These are phyloP conservation scores for Bubo bubo DNA, from an alignment of 2,113 vertebrate genomes.

Conservation along the genomic window DNA sequence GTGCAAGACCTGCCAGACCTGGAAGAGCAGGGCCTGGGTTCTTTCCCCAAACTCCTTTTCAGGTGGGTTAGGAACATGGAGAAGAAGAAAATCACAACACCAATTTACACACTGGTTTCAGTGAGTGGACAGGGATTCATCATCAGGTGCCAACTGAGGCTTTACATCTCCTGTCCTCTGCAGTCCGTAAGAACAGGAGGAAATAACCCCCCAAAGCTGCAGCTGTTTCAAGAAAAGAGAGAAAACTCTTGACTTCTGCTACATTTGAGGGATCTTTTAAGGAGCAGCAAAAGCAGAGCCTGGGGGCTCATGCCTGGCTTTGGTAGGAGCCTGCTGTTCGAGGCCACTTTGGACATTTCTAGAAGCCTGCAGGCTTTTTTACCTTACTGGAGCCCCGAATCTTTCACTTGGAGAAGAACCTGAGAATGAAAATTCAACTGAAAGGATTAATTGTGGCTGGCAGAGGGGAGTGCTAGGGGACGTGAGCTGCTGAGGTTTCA, in stretches of 20 bases:
- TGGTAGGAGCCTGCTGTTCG: not conserved
- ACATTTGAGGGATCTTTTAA: not conserved
- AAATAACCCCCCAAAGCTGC: not conserved
- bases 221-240: not conserved
- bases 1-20: not conserved
- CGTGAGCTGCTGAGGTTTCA: not conserved
- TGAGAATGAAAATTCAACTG: not conserved
- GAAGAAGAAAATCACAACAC: not conserved
- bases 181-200: not conserved
- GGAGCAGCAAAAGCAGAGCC: not conserved
- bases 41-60: not conserved
- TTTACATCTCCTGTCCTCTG: not conserved
- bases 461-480: not conserved
- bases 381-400: not conserved
- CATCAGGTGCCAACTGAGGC: rapidly evolving
- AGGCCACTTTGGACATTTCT: not conserved
- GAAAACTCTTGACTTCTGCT: not conserved
- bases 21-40: not conserved
- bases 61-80: not conserved
- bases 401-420: not conserved
- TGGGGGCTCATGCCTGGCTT: not conserved
- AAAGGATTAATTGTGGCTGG: not conserved
- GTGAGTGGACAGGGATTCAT: not conserved
- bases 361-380: not conserved
- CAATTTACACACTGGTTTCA: not conserved